Evolutionary conservation across 2,888 invertebrate genomes (phyloP).

Genomic region (Pediacus dermestoides): DNA sequence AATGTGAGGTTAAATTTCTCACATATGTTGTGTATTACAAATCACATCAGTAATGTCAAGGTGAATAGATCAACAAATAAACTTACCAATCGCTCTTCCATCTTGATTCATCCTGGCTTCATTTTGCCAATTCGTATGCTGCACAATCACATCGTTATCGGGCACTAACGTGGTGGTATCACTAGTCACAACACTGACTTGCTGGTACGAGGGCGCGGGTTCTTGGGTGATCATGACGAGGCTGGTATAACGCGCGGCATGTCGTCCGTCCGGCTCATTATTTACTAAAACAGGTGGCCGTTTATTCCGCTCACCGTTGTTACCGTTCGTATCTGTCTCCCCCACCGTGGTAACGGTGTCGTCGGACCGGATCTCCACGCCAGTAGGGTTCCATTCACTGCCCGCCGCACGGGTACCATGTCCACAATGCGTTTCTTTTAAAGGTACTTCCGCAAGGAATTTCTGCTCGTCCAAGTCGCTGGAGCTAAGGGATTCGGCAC

Average conservation of each 20-base stretch:
- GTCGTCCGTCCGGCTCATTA: conserved; percentile 37
- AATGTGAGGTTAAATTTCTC: too few species aligned
- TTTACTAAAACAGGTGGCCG: conserved; percentile 44
- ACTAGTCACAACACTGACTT: conserved; percentile 71
- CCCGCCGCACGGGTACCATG: conserved; percentile 12
- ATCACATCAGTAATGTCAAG: conserved; percentile 15
- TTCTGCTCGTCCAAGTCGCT: conserved; percentile 38
- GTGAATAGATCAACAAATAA: conserved; percentile 9
- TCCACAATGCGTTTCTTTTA: conserved; percentile 3
- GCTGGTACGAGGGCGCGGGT: conserved; percentile 50
- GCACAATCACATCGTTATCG: conserved; percentile 58
- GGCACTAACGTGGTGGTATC: conserved; percentile 71
- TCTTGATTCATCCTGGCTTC: conserved; percentile 18
- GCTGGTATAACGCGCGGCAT: conserved; percentile 74
- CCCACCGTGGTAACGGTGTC: conserved; percentile 41
- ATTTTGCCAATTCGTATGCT: conserved; percentile 63
- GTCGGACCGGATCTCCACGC: conserved; percentile 42
- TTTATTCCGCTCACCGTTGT: conserved; percentile 50
- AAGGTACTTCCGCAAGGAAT: conserved; percentile 18
- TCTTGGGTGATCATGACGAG: conserved; percentile 88
- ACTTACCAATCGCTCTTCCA: conserved; percentile 22
- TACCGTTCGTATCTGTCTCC: conserved; percentile 35
- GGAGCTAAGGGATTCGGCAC: conserved; percentile 44
- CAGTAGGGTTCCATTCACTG: conserved; percentile 39
- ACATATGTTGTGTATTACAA: too few species aligned